A percentile compares a stretch with the other conserved stretches of the same genome.
phyloP scores from a whole-genome alignment of 1,140 invertebrate species.

The Halesus radiatus region DNA sequence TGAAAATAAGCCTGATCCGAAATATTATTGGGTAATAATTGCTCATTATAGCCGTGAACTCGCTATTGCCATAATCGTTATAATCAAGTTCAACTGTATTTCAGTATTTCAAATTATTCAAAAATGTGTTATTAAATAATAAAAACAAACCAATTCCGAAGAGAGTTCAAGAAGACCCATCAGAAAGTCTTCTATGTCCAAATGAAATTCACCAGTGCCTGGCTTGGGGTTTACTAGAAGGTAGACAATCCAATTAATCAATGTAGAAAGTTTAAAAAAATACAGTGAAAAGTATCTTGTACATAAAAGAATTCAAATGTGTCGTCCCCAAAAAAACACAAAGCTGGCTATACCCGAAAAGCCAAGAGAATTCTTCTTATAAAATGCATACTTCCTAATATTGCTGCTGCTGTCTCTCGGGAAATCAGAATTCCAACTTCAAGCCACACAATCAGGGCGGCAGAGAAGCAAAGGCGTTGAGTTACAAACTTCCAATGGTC shows the following conservation, averaged over 20 bases:
- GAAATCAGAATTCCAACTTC: constrained; percentile 81
- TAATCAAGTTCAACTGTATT: too few relatives aligned
- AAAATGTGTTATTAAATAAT: neutral
- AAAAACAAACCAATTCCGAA: constrained; percentile 81
- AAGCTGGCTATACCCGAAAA: too few relatives aligned
- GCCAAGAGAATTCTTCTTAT: neutral
- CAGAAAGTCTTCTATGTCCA: constrained; percentile 93
- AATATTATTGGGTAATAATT: too few relatives aligned
- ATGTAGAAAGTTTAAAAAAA: neutral
- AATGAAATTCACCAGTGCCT: constrained; percentile 81
- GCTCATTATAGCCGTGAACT: too few relatives aligned
- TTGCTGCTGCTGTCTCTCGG: constrained; percentile 82
- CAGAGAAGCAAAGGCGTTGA: constrained; percentile 83
- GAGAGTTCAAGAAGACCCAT: constrained; percentile 86
- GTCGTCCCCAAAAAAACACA: too few relatives aligned
- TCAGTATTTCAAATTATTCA: too few relatives aligned
- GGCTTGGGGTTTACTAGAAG: constrained; percentile 65
- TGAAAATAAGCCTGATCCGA: too few relatives aligned
- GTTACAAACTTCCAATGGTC: constrained; percentile 90
- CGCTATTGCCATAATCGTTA: too few relatives aligned
- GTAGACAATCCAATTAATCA: neutral
- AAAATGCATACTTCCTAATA: constrained; percentile 77
- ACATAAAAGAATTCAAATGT: too few relatives aligned
- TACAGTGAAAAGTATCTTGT: neutral
- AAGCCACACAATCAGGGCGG: constrained; percentile 84